Base-by-base conservation (phyloP, 2,797 vertebrate genomes). In the Mormyrus hasselquistii region DNA sequence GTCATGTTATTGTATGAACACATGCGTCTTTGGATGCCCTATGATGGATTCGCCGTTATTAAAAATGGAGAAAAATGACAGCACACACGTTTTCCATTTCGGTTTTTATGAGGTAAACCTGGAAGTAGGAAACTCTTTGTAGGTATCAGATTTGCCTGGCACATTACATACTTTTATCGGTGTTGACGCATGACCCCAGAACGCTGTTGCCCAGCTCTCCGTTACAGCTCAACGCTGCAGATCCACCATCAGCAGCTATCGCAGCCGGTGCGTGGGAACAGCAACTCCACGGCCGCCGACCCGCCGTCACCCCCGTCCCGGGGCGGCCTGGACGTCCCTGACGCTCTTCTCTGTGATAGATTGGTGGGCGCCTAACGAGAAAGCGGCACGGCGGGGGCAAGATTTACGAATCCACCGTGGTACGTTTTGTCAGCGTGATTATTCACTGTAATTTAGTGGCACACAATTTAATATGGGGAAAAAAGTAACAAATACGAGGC, bases 341-440 rank as follows among this genome's bases (percentile, higher is more conserved):
- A 5, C 44, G 22, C 44, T 12, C 4, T 29, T 76, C 25, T 52
- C 41, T 19, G 49, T 44, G 65, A 76, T 79, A 25, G 29, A 88
- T 53, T 29, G 16, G 34, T 25, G 10, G 49, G 47, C 16, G 34
- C 47, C 19, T 87, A 53, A 79, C 29, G 65, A 88, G 25, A 79
- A 86, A 86, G 29, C 49, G 85, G 52, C 85, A 19, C 87, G 3
- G 69, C 29, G 34, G 47, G 16, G 69, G 16, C 5, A 25, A 79
- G 59, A 55, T 88, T 73, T 50, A 88, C 50, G 65, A 76, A 88
- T 29, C 65, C 22, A 4, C 65, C 9, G 34, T 87, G 55, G n/a
- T 22, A 52, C 29, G 47, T 22, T 73, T 76, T 73, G 65, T 76
- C 87, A 76, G 87, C 22, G 69, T 88, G 25, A 76, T 88, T 76